Evolutionary conservation across 2,797 vertebrate species (phyloP).

Genomic region (Poeciliopsis gracilis): DNA sequence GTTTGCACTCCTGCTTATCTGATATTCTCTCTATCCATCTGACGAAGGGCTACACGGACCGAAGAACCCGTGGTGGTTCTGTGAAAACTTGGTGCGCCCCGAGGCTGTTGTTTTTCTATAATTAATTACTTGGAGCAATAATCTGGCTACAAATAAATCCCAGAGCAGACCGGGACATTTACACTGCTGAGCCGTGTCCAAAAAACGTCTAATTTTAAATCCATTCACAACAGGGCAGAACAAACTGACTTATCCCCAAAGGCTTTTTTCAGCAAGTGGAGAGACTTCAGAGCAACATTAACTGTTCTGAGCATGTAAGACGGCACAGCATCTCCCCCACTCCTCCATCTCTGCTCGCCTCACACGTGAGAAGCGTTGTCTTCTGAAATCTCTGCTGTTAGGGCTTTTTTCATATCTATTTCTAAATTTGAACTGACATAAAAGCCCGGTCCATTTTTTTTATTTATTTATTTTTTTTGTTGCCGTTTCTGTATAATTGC

Average conservation of each 20-base stretch:
- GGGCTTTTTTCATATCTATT: slow-evolving; percentile 41
- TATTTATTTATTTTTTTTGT: not conserved
- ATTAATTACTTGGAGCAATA: slow-evolving; percentile 63
- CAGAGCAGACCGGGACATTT: slow-evolving; percentile 41
- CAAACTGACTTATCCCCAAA: slow-evolving; percentile 14
- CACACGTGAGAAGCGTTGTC: slow-evolving; percentile 52
- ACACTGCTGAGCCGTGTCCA: slow-evolving; percentile 17
- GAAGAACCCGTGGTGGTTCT: slow-evolving; percentile 50
- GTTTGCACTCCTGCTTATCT: slow-evolving; percentile 41
- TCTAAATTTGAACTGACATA: slow-evolving; percentile 58
- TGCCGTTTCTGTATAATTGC: slow-evolving; percentile 55
- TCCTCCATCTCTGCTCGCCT: not conserved
- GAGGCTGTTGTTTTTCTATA: slow-evolving; percentile 70
- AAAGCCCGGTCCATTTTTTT: slow-evolving; percentile 40
- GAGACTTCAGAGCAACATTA: slow-evolving; percentile 15
- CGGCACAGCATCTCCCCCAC: slow-evolving; percentile 9
- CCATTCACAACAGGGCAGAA: slow-evolving; percentile 15
- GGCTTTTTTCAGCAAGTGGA: slow-evolving; percentile 12
- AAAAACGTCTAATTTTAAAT: slow-evolving; percentile 29
- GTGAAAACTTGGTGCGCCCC: slow-evolving; percentile 58
- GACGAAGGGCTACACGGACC: slow-evolving; percentile 32
- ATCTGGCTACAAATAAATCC: slow-evolving; percentile 52
- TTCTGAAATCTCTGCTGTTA: slow-evolving; percentile 27
- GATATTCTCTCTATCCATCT: slow-evolving; percentile 29
- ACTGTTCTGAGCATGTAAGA: slow-evolving; percentile 19